Evolutionary conservation across 2,797 vertebrate species (phyloP), one percentile per base, ranked within the genome.

Genomic region (Propithecus deckenii): DNA sequence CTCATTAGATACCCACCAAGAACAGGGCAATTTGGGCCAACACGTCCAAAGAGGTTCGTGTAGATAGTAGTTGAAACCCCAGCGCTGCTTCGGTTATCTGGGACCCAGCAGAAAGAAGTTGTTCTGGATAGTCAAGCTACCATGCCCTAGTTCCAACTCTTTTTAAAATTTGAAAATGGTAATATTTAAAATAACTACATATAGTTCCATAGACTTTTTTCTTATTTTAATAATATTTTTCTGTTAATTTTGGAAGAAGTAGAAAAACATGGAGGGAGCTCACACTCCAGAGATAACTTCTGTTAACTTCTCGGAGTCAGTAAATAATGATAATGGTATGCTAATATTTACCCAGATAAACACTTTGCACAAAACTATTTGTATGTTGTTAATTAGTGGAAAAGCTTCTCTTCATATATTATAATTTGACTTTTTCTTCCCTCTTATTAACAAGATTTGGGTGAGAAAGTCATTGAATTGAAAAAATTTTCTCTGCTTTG

Each of bases 341-440:
- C 74, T 96, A 65, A 83, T 92, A 71, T 94, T 95, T 96, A 96
- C 61, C 30, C 76, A 81, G 46, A 38, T 74, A 93, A 91, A 89
- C n/a, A 90, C 72, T 69, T 90, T 74, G 43, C 11, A 17, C 15
- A 46, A 83, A 94, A 75, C 55, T 65, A 80, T 93, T 94, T 91
- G 55, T 83, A 38, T 83, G 86, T 75, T 89, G 48, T 79, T 92
- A 85, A 92, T 88, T 38, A 89, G n/a, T 71, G 48, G 57, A 75
- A 88, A 95, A 61, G 2, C 12, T 85, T 92, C 79, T 95, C 38
- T n/a, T 67, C 41, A 22, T 74, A 55, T 43, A 43, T 55, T 89
- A 48, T 69, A 59, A 79, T 92, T 89, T 67, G 86, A 96, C 55
- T 86, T 95, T 95, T 91, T 57, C 67, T 89, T 96, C 20, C 55